Base-by-base conservation (phyloP, 2,888 invertebrate genomes). In the Phyllotreta cruciferae region DNA sequence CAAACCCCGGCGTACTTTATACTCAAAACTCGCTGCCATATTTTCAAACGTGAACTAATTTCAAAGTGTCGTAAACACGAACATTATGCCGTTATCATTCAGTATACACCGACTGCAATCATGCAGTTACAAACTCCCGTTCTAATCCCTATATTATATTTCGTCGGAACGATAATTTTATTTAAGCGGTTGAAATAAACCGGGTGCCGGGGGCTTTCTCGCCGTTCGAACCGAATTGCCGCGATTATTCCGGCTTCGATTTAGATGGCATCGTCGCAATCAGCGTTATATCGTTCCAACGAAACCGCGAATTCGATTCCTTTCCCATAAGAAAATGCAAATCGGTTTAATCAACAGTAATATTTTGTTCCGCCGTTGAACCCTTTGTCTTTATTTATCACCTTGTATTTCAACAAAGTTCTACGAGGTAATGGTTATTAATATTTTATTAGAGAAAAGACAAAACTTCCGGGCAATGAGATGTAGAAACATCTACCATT, bases 241-340 rank as follows among this genome's bases (percentile, higher is more conserved):
- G 11, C 49, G 36, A 49, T 49, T 49, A 49, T 49, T 49, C 36
- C 49, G 11, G 10, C 35, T 34, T 49, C 49, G 49, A 49, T 49
- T 49, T 49, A 49, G 49, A 36, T 49, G 49, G 49, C 34, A 49
- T 10, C 49, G 24, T 24, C 49, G 14, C 49, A 49, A 49, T 49
- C 35, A 49, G 10, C 49, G 36, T 49, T 35, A 49, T 24, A 24
- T 24, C 24, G 24, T 24, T 24, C 24, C 24, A 24, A 24, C 24
- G 24, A 24, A 24, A 24, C 24, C 24, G 24, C 24, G 24, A 24
- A 24, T 24, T 24, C 24, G 24, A 24, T 24, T 24, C 24, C 24
- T 24, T 24, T 24, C 24, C 4, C 24, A 24, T 24, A 24, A 24
- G 24, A 24, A 24, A 24, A 24, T 24, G 24, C 24, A 24, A 24